These are phyloP conservation scores for Trypoxylon attenuatum DNA, from an alignment of 2,888 invertebrate genomes.

Conservation along the genomic window DNA sequence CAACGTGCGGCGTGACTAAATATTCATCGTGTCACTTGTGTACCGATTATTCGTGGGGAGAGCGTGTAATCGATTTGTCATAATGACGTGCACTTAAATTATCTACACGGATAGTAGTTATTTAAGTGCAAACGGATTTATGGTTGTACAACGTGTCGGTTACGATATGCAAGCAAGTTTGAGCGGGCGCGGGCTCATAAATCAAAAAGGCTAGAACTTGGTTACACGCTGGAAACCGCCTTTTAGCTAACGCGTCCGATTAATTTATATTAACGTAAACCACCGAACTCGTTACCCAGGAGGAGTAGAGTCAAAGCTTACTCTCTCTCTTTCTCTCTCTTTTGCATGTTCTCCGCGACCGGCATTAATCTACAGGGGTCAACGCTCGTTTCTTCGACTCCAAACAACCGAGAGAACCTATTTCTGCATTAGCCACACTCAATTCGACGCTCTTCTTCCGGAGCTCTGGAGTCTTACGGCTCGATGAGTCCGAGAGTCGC, in stretches of 20 bases:
- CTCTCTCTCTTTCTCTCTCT: no score
- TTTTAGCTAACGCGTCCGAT: constrained; percentile 33
- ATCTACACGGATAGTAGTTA: constrained; percentile 44
- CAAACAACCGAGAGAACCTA: no score
- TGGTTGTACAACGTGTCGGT: constrained; percentile 46
- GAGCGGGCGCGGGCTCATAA: constrained; percentile 28
- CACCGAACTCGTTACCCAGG: neutral
- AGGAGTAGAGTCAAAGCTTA: no score
- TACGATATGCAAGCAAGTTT: constrained; percentile 41
- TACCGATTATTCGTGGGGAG: constrained; percentile 41
- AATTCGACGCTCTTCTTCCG: no score
- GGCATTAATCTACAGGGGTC: no score
- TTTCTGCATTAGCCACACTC: no score
- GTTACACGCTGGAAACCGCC: constrained; percentile 26
- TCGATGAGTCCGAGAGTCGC: no score
- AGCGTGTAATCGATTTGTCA: constrained; percentile 53
- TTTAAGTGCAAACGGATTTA: constrained; percentile 49
- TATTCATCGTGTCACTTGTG: constrained; percentile 43
- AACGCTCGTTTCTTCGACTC: no score
- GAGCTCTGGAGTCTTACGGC: no score
- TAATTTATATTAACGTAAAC: constrained; percentile 26
- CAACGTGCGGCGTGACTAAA: constrained; percentile 20
- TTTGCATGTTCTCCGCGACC: no score
- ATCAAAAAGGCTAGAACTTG: constrained; percentile 49
- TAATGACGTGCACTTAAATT: constrained; percentile 52